Base-by-base conservation (phyloP, 2,113 vertebrate genomes). In the Austrofundulus limnaeus region DNA sequence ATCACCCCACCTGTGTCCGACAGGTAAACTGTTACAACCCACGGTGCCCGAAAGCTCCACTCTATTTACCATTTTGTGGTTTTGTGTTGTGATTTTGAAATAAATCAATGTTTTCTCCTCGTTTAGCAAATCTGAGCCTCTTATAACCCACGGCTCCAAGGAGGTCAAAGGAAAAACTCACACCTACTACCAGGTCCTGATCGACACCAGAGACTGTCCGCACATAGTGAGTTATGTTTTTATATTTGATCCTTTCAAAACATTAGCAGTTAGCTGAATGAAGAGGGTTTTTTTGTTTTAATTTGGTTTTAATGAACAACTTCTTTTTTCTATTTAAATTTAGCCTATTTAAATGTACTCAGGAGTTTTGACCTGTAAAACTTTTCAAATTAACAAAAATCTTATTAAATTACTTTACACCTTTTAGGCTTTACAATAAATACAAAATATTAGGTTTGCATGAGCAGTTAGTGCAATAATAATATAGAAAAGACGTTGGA, bases 141-240 rank as follows among this genome's bases (percentile, higher is more conserved):
- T 88, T 0, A 90, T 93, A 15, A 88, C 90, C 49, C 95, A 98
- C 0, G 94, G 95, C 43, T 96, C 96, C 60, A 97, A 98, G 84
- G 97, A 98, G 83, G 96, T 98, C 66, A 98, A 97, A 84, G 96
- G 96, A 57, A 96, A 97, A 87, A 98, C 96, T 10, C 97, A 99
- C 55, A 98, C 96, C 31, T 98, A 99, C 88, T 99, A 99, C 77
- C 97, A 99, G 79, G 97, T 99, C 85, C 93, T 47, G 93, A 98
- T 98, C 65, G 96, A 98, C 85, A 96, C 95, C 61, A 92, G 95
- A 24, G 96, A 98, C 85, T 98, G 96, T 34, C 96, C 96, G 21
- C 95, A 98, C 82, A 98, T 98, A 92, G 97, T 98, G 92, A 93
- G 94, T 94, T 17, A 11, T 49, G 4, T 19, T n/a, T 50, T 45